These are phyloP conservation scores for Sisyra terminalis DNA, from an alignment of 2,888 invertebrate genomes.

Conservation along the genomic window DNA sequence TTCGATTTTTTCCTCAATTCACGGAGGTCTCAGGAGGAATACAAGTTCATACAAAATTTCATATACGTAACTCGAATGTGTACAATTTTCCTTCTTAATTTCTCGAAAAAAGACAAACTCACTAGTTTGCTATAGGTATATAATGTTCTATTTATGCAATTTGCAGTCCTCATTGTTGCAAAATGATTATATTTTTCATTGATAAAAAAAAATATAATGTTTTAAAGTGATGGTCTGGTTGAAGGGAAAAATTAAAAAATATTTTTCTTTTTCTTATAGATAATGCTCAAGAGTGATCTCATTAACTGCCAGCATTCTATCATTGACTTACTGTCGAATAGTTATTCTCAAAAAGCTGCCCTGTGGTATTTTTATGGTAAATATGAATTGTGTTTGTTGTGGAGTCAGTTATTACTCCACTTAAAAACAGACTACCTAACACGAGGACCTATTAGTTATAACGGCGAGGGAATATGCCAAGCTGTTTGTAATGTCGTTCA, in stretches of 20 bases:
- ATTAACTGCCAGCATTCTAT: slow-evolving; percentile 73
- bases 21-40: too few relatives aligned
- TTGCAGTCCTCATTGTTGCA: too few relatives aligned
- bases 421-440: slow-evolving; percentile 48
- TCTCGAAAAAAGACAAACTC: too few relatives aligned
- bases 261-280: slow-evolving; percentile 33
- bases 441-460: slow-evolving; percentile 23
- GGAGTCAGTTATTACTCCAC: slow-evolving; percentile 61
- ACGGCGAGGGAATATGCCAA: slow-evolving; percentile 51
- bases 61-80: too few relatives aligned
- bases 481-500: slow-evolving; percentile 51
- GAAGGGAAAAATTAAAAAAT: background rate
- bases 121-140: too few relatives aligned
- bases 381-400: slow-evolving; percentile 65
- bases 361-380: slow-evolving; percentile 83
- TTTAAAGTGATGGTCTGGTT: slow-evolving; percentile 9
- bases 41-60: too few relatives aligned
- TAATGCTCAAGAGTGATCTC: slow-evolving; percentile 68
- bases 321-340: slow-evolving; percentile 63
- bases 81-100: too few relatives aligned
- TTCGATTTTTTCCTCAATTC: too few relatives aligned
- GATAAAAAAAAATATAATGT: too few relatives aligned
- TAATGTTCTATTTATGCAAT: too few relatives aligned
- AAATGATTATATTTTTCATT: too few relatives aligned
- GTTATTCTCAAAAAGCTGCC: slow-evolving; percentile 65